These are phyloP conservation scores for Cinara cedri DNA, from an alignment of 2,888 invertebrate species.

Conservation along the genomic window DNA sequence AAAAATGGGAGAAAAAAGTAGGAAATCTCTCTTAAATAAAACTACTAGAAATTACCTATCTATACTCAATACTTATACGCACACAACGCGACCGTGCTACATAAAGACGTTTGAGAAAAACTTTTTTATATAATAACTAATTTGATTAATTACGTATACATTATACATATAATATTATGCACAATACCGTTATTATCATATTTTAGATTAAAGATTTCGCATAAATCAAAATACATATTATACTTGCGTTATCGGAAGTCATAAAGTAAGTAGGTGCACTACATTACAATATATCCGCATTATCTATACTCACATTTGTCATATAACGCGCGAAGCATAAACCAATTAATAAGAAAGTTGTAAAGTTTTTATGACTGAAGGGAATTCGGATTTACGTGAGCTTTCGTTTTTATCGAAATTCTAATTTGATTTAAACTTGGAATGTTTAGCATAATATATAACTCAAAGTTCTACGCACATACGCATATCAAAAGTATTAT, in stretches of 20 bases:
- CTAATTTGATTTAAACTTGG: slow-evolving; percentile 27
- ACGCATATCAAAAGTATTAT: neutral
- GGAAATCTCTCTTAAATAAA: no score
- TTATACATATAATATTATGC: neutral
- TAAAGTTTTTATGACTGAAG: slow-evolving; percentile 45
- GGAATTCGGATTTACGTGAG: slow-evolving; percentile 26
- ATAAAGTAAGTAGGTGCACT: neutral
- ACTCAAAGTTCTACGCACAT: neutral
- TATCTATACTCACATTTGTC: slow-evolving; percentile 34
- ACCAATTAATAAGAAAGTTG: slow-evolving; percentile 22
- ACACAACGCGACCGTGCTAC: no score
- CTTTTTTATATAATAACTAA: neutral
- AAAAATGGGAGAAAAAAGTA: no score
- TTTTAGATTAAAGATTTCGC: slow-evolving; percentile 33
- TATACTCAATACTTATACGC: no score
- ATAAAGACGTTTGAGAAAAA: neutral
- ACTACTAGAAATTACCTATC: no score
- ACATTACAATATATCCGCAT: slow-evolving; percentile 16
- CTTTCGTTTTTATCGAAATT: slow-evolving; percentile 21
- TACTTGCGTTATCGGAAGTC: slow-evolving; percentile 7
- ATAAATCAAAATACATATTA: slow-evolving; percentile 43
- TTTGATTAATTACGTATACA: neutral
- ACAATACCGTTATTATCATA: slow-evolving; percentile 10
- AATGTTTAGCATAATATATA: slow-evolving; percentile 8
- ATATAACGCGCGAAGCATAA: slow-evolving; percentile 7